Percentiles rank a stretch among this genome's conserved stretches.
Evolutionary conservation across 2,113 vertebrate genomes (phyloP).

Genomic region (Mystacornis crossleyi): DNA sequence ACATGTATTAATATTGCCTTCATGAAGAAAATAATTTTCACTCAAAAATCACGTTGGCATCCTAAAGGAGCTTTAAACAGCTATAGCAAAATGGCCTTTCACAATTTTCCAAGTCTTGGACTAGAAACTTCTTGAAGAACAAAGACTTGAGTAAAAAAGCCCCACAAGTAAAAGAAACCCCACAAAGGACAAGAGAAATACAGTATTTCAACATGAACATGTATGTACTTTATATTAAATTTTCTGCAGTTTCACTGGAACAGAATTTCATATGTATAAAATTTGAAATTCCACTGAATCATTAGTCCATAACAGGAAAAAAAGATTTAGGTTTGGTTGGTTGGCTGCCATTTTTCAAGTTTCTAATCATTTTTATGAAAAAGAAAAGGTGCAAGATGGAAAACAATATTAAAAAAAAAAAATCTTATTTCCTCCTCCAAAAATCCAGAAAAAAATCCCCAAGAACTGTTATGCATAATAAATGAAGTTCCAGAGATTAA

Average conservation of each 20-base stretch:
- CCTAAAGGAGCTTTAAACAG: not conserved
- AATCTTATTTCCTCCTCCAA: fast-evolving
- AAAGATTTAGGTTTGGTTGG: fast-evolving
- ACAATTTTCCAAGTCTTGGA: not conserved
- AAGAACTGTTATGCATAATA: not conserved
- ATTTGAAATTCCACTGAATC: not conserved
- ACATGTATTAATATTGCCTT: not conserved
- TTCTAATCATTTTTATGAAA: not conserved
- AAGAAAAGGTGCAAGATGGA: not conserved
- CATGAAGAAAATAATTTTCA: not conserved
- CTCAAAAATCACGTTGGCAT: not conserved
- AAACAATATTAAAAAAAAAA: not conserved
- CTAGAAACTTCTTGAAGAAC: not conserved
- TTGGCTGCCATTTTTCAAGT: not conserved
- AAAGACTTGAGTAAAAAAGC: not conserved
- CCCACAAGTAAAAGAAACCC: not conserved
- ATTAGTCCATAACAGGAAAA: not conserved
- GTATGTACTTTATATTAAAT: not conserved
- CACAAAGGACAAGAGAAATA: not conserved
- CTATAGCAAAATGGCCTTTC: not conserved
- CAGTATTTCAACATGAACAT: not conserved
- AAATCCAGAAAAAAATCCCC: not conserved
- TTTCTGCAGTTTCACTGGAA: not conserved
- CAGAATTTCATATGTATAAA: not conserved
- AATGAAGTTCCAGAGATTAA: not conserved